These are phyloP conservation scores for Dioctria linearis DNA, from an alignment of 2,888 invertebrate genomes.

Conservation along the genomic window DNA sequence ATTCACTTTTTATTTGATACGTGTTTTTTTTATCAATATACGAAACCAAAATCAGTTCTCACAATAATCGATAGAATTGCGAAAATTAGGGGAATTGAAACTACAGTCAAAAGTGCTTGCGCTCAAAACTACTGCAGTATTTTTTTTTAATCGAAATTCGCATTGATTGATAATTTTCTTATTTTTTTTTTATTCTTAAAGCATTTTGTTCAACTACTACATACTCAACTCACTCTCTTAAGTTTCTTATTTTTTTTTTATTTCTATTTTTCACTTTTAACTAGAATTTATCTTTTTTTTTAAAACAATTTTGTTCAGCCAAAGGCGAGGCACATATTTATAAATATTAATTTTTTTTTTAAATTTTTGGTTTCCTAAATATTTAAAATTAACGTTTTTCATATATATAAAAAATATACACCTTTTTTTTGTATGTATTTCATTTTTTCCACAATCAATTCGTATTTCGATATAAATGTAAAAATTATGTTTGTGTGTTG, in stretches of 20 bases:
- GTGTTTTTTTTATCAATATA: not conserved
- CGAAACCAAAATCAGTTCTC: conserved; percentile 3
- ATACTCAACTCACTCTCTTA: conserved; percentile 30
- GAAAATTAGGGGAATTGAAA: conserved; percentile 36
- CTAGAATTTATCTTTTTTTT: conserved; percentile 52
- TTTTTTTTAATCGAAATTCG: conserved; percentile 56
- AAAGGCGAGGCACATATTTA: conserved; percentile 60
- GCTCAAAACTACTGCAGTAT: not conserved
- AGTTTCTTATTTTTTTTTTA: too few relatives aligned
- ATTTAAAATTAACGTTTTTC: conserved; percentile 57
- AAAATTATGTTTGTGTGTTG: conserved; percentile 36
- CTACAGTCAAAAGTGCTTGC: conserved; percentile 21
- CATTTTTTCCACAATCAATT: conserved; percentile 54
- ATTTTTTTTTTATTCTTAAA: conserved; percentile 50
- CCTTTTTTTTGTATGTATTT: conserved; percentile 30
- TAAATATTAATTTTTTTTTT: conserved; percentile 52
- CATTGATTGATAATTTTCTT: conserved; percentile 56
- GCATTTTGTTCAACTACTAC: conserved; percentile 47
- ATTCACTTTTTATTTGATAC: conserved; percentile 28
- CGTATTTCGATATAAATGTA: conserved; percentile 54
- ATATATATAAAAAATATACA: conserved; percentile 57
- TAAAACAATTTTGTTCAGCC: conserved; percentile 58
- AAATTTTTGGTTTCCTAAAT: conserved; percentile 58
- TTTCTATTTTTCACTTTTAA: conserved; percentile 51
- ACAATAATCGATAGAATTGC: conserved; percentile 1